Base-by-base conservation (phyloP, 2,797 vertebrate species). In the Phylloscopus collybita region DNA sequence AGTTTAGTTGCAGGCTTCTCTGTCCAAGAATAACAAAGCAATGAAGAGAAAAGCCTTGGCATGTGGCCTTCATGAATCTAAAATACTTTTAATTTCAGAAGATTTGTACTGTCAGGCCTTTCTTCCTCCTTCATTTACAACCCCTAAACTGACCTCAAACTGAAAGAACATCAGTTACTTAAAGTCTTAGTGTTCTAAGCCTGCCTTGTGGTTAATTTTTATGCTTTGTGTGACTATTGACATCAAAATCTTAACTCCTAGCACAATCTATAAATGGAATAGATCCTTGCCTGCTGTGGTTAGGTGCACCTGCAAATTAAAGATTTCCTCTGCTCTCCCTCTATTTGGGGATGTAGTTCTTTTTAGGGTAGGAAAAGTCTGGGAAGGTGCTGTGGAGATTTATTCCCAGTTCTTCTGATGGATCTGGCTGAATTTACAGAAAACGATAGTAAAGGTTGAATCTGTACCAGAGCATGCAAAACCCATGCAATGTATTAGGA, bases 311-410 rank as follows among this genome's bases (percentile, higher is more conserved):
- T 56, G 32, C 50, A 71, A 80, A 51, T n/a, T 21, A 19, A 64
- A 67, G 27, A n/a, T 62, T 87, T 80, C 18, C 18, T 87, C 13
- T 75, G 3, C 6, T 87, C 11, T 65, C 44, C 20, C 5, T 32
- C 0, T 0, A 4, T 76, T 71, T 70, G 40, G 19, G 18, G 9
- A 21, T 15, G 6, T n/a, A 45, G 13, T 66, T 49, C 19, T 51
- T 4, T 64, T 42, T 32, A 26, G n/a, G 51, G 14, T 6, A 34
- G 26, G 10, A 13, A 70, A 73, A 70, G 16, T 66, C 57, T 71
- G 18, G 25, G 56, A 27, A 16, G 8, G 5, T 79, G 15, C 22
- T 29, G 3, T 27, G 26, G 59, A 22, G 20, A 19, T 30, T 51
- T 45, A 64, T 23, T 73, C 14, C 11, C 19, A 34, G 13, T 91